Percentiles rank a stretch among this genome's conserved stretches.
Evolutionary conservation across 2,888 invertebrate genomes (phyloP).

Genomic region (Ennomos fuscantarius): DNA sequence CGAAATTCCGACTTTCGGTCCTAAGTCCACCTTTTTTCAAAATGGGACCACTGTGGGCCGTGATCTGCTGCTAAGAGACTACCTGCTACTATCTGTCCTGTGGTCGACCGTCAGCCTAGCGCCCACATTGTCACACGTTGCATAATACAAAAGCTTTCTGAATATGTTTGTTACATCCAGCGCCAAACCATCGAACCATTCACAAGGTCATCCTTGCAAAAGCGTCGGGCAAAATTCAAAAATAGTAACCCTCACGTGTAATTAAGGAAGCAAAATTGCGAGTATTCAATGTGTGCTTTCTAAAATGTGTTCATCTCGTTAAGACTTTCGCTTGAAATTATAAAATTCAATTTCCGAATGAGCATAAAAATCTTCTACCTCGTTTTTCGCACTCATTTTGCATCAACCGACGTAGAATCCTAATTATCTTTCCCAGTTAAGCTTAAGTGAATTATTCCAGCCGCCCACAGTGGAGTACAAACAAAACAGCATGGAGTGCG

Average conservation of each 20-base stretch:
- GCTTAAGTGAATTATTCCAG: conserved; percentile 84
- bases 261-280: conserved; percentile 63
- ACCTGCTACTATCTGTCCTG: conserved; percentile 62
- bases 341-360: conserved; percentile 84
- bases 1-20: too few species aligned
- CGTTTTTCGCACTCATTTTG: conserved; percentile 83
- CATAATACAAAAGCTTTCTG: conserved; percentile 64
- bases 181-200: conserved; percentile 53
- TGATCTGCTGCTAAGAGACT: conserved; percentile 76
- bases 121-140: conserved; percentile 69
- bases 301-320: conserved; percentile 75
- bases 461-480: conserved; percentile 82
- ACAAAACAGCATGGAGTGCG: conserved; percentile 81
- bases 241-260: conserved; percentile 47
- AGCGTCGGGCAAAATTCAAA: conserved; percentile 35
- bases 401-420: conserved; percentile 83
- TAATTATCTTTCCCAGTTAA: conserved; percentile 85
- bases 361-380: conserved; percentile 80
- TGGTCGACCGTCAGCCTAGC: conserved; percentile 41
- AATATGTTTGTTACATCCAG: conserved; percentile 57
- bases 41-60: too few species aligned
- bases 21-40: too few species aligned
- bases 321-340: conserved; percentile 81
- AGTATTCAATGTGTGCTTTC: conserved; percentile 61
- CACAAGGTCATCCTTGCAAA: conserved; percentile 49